Evolutionary conservation across 2,797 vertebrate genomes (phyloP).

Genomic region (Malacoctenus gilli): DNA sequence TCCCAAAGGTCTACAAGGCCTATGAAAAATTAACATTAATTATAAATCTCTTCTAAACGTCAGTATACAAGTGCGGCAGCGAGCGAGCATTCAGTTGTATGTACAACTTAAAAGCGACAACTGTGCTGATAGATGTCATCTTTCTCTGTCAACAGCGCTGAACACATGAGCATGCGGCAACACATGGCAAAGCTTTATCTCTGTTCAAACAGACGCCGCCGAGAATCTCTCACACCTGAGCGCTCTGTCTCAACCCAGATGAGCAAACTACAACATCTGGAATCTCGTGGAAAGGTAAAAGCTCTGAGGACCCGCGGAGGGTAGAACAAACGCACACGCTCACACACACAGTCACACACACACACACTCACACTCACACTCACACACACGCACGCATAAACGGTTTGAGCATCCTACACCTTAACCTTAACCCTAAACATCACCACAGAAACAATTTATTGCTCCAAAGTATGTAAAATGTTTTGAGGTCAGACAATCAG

Average conservation of each 20-base stretch:
- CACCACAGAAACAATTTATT: too few species aligned
- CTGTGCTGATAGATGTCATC: slow-evolving; percentile 32
- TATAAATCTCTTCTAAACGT: too few species aligned
- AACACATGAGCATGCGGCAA: slow-evolving; percentile 29
- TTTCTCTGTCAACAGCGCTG: slow-evolving; percentile 11
- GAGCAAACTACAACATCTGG: slow-evolving; percentile 72
- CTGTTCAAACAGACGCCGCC: slow-evolving; percentile 34
- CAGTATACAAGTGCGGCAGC: slow-evolving; percentile 4
- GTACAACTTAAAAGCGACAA: slow-evolving; percentile 27
- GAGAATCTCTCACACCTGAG: slow-evolving; percentile 66
- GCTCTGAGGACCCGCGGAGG: slow-evolving; percentile 62
- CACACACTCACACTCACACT: too few species aligned
- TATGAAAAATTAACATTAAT: too few species aligned
- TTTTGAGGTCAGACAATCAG: too few species aligned
- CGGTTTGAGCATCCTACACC: too few species aligned
- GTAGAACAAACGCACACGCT: slow-evolving; percentile 38
- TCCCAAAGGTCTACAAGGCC: too few species aligned
- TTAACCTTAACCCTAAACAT: too few species aligned
- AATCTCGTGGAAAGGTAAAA: slow-evolving; percentile 48
- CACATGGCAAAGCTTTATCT: slow-evolving; percentile 53
- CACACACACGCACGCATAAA: too few species aligned
- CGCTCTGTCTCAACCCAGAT: slow-evolving; percentile 60
- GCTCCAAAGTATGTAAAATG: too few species aligned
- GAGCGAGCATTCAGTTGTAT: slow-evolving; percentile 23
- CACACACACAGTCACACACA: background rate